Percentiles rank a stretch among this genome's conserved stretches.
Evolutionary conservation across 2,888 invertebrate genomes (phyloP).

Genomic region (Parnassius mnemosyne): DNA sequence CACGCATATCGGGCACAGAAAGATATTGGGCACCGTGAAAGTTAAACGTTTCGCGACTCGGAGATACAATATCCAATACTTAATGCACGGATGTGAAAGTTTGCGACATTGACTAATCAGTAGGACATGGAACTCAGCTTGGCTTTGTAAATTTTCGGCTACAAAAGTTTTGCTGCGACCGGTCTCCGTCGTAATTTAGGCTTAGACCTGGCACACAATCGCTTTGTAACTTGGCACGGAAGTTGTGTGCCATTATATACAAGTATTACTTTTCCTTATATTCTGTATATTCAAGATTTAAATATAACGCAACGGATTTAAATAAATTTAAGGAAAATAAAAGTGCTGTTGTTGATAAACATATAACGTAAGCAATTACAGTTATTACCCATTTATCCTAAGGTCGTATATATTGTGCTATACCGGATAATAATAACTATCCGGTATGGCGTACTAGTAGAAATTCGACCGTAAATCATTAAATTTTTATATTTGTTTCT

Average conservation of each 20-base stretch:
- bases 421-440: no score
- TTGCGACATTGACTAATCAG: constrained; percentile 65
- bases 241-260: neutral
- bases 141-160: constrained; percentile 40
- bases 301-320: no score
- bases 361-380: no score
- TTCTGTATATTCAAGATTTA: no score
- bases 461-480: no score
- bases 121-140: constrained; percentile 44
- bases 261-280: no score
- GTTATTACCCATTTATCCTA: no score
- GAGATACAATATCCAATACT: constrained; percentile 59
- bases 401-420: no score
- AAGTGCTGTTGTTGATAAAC: no score
- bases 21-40: constrained; percentile 59
- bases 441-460: no score
- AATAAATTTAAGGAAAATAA: no score
- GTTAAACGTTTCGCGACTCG: constrained; percentile 47
- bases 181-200: neutral
- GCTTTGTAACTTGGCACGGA: neutral
- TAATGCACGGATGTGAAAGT: constrained; percentile 66
- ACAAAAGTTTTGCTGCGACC: constrained; percentile 18
- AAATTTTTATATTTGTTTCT: no score
- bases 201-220: neutral
- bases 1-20: constrained; percentile 15